A percentile compares a stretch with the other conserved stretches of the same genome.
Evolutionary conservation across 2,888 invertebrate genomes (phyloP).

Genomic region (Hipparchia sbordonii): DNA sequence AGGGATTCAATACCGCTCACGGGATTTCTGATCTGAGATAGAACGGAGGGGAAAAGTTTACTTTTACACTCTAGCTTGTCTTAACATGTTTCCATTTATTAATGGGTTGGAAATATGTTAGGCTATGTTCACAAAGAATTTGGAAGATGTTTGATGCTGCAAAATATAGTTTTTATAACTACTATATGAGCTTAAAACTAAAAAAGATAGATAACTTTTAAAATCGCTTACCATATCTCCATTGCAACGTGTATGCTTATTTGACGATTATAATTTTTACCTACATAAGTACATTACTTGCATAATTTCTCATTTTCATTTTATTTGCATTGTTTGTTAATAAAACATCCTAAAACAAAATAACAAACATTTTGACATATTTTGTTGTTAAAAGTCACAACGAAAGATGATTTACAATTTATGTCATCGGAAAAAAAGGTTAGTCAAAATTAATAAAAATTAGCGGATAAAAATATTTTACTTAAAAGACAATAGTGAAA

Average conservation of each 20-base stretch:
- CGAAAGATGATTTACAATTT: background rate
- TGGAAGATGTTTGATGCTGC: too few species aligned
- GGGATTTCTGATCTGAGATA: too few species aligned
- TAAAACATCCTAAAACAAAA: constrained; percentile 10
- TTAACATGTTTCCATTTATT: too few species aligned
- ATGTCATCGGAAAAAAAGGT: background rate
- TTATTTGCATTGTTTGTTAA: constrained; percentile 15
- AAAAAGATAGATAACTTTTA: background rate
- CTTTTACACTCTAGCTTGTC: too few species aligned
- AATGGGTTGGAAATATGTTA: too few species aligned
- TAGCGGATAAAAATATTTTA: background rate
- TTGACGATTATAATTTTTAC: constrained; percentile 22
- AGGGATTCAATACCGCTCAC: too few species aligned
- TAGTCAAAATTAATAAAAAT: background rate
- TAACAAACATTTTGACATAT: constrained; percentile 4
- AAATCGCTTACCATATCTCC: constrained; percentile 46
- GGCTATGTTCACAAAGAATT: too few species aligned
- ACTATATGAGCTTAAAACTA: too few species aligned
- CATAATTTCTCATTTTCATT: constrained; percentile 47
- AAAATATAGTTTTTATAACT: too few species aligned
- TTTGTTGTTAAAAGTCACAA: background rate
- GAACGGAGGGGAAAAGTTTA: too few species aligned
- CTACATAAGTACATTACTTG: constrained; percentile 38
- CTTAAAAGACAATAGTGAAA: too few species aligned
- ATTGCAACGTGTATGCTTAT: constrained; percentile 44